Evolutionary conservation across 2,888 invertebrate genomes (phyloP).

Genomic region (Spisula solida): DNA sequence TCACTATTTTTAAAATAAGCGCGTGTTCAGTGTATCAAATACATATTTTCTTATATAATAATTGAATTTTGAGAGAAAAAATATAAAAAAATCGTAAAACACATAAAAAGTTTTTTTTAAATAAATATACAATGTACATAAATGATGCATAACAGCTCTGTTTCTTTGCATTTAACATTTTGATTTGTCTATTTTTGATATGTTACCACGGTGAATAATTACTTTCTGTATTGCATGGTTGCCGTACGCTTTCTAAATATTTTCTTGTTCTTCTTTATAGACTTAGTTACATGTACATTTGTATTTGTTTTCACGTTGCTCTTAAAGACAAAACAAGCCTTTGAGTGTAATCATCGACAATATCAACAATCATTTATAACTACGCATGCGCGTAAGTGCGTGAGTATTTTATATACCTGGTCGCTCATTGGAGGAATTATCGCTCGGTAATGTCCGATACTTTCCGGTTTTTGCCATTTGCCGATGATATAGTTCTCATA

Average conservation of each 20-base stretch:
- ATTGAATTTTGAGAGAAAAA: too few species aligned
- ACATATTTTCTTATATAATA: background rate
- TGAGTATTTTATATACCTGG: background rate
- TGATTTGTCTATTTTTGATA: background rate
- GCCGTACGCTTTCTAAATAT: background rate
- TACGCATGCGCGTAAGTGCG: background rate
- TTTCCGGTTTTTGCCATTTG: background rate
- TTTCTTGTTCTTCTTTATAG: background rate
- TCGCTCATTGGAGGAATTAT: background rate
- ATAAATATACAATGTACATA: too few species aligned
- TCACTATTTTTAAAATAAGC: background rate
- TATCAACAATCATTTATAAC: constrained; percentile 4
- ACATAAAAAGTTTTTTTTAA: too few species aligned
- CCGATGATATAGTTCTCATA: background rate
- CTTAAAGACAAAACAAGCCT: too few species aligned
- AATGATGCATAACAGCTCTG: too few species aligned
- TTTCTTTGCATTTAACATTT: too few species aligned
- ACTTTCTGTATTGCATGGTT: background rate
- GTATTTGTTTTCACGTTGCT: background rate
- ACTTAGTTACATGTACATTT: background rate
- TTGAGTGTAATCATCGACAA: background rate
- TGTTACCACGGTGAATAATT: background rate
- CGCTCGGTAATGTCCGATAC: background rate
- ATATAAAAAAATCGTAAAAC: too few species aligned
- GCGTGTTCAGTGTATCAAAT: background rate